Percentiles rank a stretch among this genome's conserved stretches.
Evolutionary conservation across 2,797 vertebrate species (phyloP).

Genomic region (Orestias chungarensis): DNA sequence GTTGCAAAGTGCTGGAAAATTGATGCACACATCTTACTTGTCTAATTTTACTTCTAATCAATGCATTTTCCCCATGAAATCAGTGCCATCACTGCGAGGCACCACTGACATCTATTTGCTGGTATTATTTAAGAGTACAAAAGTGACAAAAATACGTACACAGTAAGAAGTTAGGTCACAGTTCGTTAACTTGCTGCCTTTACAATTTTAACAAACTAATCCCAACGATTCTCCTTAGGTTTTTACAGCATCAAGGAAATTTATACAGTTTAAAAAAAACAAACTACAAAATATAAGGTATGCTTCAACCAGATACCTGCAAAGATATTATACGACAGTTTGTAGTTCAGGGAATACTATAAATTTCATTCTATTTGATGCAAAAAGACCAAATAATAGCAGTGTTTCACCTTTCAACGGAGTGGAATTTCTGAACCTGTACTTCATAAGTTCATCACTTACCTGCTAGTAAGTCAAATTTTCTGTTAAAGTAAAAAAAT

Average conservation of each 20-base stretch:
- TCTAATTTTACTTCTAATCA: conserved; percentile 50
- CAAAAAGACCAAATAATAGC: background rate
- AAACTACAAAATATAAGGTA: background rate
- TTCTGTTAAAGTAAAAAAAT: no score
- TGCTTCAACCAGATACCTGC: background rate
- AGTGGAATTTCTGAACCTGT: no score
- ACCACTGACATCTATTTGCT: background rate
- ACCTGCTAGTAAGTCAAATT: no score
- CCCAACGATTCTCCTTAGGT: background rate
- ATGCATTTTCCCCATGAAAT: conserved; percentile 35
- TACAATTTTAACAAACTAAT: conserved; percentile 14
- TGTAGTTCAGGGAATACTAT: background rate
- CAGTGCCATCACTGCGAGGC: conserved; percentile 9
- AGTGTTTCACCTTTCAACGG: background rate
- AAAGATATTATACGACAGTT: background rate
- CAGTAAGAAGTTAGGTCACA: background rate
- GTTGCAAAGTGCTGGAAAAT: conserved; percentile 23
- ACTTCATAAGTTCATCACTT: no score
- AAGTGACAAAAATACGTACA: conserved; percentile 39
- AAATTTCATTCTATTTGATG: background rate
- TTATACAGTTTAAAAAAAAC: background rate
- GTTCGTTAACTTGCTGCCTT: background rate
- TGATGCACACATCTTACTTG: conserved; percentile 22
- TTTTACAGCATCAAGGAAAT: background rate
- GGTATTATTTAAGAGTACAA: conserved; percentile 25